Percentiles rank a stretch among this genome's conserved stretches.
Evolutionary conservation across 2,888 invertebrate species (phyloP).

Genomic region (Cactoblastis cactorum): DNA sequence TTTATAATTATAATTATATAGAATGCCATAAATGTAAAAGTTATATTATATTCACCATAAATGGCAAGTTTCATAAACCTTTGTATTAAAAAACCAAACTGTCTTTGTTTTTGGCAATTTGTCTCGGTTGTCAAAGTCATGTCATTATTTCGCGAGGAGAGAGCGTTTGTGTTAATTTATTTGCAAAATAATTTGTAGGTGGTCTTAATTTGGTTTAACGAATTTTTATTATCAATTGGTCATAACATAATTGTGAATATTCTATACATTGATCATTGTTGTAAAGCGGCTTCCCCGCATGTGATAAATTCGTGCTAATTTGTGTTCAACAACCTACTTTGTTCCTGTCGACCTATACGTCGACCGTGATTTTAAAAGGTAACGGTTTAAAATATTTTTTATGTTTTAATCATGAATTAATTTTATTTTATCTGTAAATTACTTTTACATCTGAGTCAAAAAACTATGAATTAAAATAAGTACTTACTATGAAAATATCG

Average conservation of each 20-base stretch:
- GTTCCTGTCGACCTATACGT: slow-evolving; percentile 62
- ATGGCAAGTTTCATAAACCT: no score
- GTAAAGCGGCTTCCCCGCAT: slow-evolving; percentile 46
- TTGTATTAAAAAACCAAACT: no score
- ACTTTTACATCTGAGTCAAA: no score
- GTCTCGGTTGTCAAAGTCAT: not conserved
- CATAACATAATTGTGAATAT: slow-evolving; percentile 19
- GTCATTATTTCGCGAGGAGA: slow-evolving; percentile 32
- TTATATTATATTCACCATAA: no score
- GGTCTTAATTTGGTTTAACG: slow-evolving; percentile 47
- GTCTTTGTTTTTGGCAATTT: no score
- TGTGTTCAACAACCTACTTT: slow-evolving; percentile 57
- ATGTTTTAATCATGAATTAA: not conserved
- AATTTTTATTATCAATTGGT: slow-evolving; percentile 32
- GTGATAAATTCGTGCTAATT: slow-evolving; percentile 44
- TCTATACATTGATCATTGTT: slow-evolving; percentile 48
- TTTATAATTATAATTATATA: no score
- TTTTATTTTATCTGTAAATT: no score
- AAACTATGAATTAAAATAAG: no score
- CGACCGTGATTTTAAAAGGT: slow-evolving; percentile 68
- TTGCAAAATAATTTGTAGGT: slow-evolving; percentile 50
- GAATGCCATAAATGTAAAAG: no score
- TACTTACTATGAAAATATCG: no score
- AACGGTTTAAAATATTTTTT: slow-evolving; percentile 52
- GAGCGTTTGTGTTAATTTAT: slow-evolving; percentile 57